Evolutionary conservation across 1,140 invertebrate species (phyloP).

Genomic region (Ladona fulva): DNA sequence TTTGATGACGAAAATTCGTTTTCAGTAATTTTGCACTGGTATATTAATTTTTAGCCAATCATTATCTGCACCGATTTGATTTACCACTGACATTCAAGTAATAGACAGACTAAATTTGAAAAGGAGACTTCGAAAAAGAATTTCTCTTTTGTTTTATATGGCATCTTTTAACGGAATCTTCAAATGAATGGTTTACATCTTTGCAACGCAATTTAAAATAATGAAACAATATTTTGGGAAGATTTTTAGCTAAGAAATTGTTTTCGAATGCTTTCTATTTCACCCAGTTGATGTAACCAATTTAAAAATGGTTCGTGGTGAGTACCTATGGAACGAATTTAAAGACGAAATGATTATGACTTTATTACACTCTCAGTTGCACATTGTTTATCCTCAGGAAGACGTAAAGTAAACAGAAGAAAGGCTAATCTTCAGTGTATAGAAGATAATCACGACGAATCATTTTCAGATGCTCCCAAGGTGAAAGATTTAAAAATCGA

Average conservation of each 20-base stretch:
- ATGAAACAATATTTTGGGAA: too few relatives aligned
- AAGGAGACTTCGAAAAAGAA: neutral
- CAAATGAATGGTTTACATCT: neutral
- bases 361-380: neutral
- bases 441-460: neutral
- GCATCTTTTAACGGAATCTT: constrained; percentile 1
- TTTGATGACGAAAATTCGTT: too few relatives aligned
- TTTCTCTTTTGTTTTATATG: neutral
- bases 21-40: too few relatives aligned
- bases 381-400: neutral
- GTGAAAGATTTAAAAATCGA: constrained; percentile 20
- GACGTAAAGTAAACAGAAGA: constrained; percentile 15
- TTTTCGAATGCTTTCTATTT: neutral
- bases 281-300: neutral
- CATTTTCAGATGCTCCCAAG: constrained; percentile 14
- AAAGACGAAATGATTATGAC: neutral
- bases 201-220: too few relatives aligned
- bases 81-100: too few relatives aligned
- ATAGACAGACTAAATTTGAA: neutral
- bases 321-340: neutral
- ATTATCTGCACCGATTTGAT: too few relatives aligned
- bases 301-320: neutral
- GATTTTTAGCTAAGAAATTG: too few relatives aligned
- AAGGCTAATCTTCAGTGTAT: neutral
- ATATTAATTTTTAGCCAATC: too few relatives aligned